A percentile compares a stretch with the other conserved stretches of the same genome.
phyloP scores from a whole-genome alignment of 2,888 invertebrate genomes.

The Diabrotica balteata region DNA sequence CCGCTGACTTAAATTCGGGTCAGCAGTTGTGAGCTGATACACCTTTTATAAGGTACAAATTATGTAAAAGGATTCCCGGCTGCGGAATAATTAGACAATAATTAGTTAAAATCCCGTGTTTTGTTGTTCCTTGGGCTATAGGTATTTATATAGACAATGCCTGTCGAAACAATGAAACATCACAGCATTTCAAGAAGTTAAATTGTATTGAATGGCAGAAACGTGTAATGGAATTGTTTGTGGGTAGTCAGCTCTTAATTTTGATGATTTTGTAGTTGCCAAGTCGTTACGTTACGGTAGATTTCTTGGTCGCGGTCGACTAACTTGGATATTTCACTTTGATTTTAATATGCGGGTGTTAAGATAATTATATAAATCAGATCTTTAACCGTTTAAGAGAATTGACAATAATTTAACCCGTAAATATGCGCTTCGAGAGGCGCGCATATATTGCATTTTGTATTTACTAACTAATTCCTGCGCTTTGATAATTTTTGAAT shows the following conservation, averaged over 20 bases:
- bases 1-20: neutral
- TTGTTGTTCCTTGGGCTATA: neutral
- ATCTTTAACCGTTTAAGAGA: no score
- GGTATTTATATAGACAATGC: neutral
- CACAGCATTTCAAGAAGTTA: conserved; percentile 1
- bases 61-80: conserved; percentile 3
- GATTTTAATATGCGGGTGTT: no score
- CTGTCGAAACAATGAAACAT: conserved; percentile 5
- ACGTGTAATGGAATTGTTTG: conserved; percentile 1
- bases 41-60: conserved; percentile 6
- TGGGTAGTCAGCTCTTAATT: conserved; percentile 7
- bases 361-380: no score
- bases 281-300: no score
- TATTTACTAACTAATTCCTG: no score
- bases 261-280: neutral
- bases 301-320: no score
- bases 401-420: no score
- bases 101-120: conserved; percentile 8
- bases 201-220: neutral
- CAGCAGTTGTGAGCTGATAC: conserved; percentile 7
- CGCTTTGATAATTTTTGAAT: no score
- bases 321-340: no score
- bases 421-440: no score
- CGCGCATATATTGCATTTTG: no score
- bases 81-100: conserved; percentile 4